Percentiles rank a stretch among this genome's conserved stretches.
These are phyloP conservation scores for Alauda arvensis DNA, from an alignment of 2,797 vertebrate species.

Conservation along the genomic window DNA sequence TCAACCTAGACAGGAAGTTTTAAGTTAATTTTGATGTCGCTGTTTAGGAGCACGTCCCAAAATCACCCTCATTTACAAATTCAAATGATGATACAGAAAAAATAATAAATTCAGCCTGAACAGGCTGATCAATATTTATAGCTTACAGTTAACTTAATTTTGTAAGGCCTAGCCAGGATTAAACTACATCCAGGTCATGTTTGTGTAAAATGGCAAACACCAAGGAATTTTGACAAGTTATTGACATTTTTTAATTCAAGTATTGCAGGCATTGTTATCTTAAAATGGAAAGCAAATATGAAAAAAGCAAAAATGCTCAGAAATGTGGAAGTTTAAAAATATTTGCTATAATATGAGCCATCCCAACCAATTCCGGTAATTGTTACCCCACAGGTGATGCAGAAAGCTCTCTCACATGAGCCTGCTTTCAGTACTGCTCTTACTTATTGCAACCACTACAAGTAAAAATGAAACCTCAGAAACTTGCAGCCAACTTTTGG, in stretches of 20 bases:
- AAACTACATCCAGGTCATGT: neutral
- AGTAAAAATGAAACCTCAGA: neutral
- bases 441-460: neutral
- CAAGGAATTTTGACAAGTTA: neutral
- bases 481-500: neutral
- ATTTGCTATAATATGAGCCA: neutral
- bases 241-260: neutral
- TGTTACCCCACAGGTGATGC: neutral
- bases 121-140: neutral
- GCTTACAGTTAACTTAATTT: neutral
- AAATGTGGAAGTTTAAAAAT: neutral
- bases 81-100: neutral
- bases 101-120: neutral
- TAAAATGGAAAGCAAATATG: neutral
- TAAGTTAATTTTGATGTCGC: neutral
- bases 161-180: neutral
- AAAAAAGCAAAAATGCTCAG: neutral
- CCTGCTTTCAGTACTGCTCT: neutral
- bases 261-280: neutral
- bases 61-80: neutral
- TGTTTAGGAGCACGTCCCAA: neutral
- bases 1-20: neutral
- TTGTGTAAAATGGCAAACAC: neutral
- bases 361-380: neutral
- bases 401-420: neutral